phyloP scores from a whole-genome alignment of 2,113 vertebrate genomes.

The Scomber japonicus region DNA sequence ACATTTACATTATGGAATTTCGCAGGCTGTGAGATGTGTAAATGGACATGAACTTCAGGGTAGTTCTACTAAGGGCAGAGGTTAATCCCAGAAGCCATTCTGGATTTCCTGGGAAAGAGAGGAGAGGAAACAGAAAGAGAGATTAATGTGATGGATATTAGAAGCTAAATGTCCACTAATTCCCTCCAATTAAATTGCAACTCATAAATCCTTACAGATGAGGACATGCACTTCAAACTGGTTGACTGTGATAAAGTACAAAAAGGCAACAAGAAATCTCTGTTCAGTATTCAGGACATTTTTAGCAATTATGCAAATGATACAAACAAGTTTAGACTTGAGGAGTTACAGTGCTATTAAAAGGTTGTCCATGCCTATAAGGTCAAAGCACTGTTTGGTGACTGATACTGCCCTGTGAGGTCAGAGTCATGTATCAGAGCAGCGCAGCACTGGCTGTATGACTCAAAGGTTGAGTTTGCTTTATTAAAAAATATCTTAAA shows the following conservation, averaged over 20 bases:
- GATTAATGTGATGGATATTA: slow-evolving; percentile 73
- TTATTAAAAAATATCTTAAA: slow-evolving; percentile 48
- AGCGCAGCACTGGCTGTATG: neutral
- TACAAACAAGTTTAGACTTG: slow-evolving; percentile 40
- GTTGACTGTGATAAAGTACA: slow-evolving; percentile 32
- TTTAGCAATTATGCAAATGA: slow-evolving; percentile 26
- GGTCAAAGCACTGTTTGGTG: slow-evolving; percentile 31
- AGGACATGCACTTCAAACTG: slow-evolving; percentile 52
- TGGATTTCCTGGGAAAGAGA: slow-evolving; percentile 83
- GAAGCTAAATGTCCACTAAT: slow-evolving; percentile 71
- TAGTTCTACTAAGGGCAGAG: slow-evolving; percentile 80
- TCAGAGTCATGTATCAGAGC: slow-evolving; percentile 44
- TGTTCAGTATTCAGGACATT: slow-evolving; percentile 1
- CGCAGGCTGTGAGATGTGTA: slow-evolving; percentile 39
- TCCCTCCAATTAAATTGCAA: slow-evolving; percentile 67
- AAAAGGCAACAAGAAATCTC: slow-evolving; percentile 15
- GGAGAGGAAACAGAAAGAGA: slow-evolving; percentile 41
- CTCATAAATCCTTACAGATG: slow-evolving; percentile 56
- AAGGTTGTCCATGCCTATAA: slow-evolving; percentile 45
- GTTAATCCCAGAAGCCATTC: slow-evolving; percentile 84
- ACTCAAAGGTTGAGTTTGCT: slow-evolving; percentile 33
- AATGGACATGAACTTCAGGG: slow-evolving; percentile 63
- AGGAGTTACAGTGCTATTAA: slow-evolving; percentile 38
- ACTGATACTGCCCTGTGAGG: slow-evolving; percentile 41
- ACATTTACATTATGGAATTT: slow-evolving; percentile 91